Percentiles rank a stretch among this genome's conserved stretches.
Conservation (phyloP, 1,140 invertebrate genomes). For the Ooceraea biroi region DNA sequence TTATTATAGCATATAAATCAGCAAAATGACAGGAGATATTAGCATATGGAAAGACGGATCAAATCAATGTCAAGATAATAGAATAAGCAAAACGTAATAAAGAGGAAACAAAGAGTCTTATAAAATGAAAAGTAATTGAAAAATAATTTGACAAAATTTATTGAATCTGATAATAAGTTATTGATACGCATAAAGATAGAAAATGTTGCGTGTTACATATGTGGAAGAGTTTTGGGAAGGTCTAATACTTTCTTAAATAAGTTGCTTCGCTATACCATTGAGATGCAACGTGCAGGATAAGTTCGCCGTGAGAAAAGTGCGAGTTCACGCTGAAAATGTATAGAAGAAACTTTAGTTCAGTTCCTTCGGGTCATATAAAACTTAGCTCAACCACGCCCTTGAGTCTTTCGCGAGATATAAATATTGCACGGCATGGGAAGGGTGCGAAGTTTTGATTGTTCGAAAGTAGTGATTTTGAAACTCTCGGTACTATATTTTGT, state of each 20-base stretch:
- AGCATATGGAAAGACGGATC: not conserved
- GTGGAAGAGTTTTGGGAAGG: not conserved
- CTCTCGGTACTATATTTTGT: constrained; percentile 43
- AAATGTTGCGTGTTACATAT: not conserved
- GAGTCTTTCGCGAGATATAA: constrained; percentile 70
- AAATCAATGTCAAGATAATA: not conserved
- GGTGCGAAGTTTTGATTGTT: constrained; percentile 72
- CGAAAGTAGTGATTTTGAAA: constrained; percentile 63
- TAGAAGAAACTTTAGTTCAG: constrained; percentile 74
- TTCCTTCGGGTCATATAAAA: constrained; percentile 75
- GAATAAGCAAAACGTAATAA: not conserved
- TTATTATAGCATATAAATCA: constrained; percentile 34
- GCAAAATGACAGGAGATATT: constrained; percentile 1
- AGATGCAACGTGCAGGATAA: constrained; percentile 62
- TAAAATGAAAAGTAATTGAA: not conserved
- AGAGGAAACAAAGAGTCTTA: not conserved
- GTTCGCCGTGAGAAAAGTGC: constrained; percentile 59
- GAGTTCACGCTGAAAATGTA: constrained; percentile 71
- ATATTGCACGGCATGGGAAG: constrained; percentile 59
- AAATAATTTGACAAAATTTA: not conserved
- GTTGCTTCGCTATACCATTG: constrained; percentile 32
- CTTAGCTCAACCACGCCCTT: constrained; percentile 73
- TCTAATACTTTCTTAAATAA: constrained; percentile 62
- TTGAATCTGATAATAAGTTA: not conserved
- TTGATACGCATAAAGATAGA: not conserved